Evolutionary conservation across 2,888 invertebrate species (phyloP).

Genomic region (Drosophila seclusa): DNA sequence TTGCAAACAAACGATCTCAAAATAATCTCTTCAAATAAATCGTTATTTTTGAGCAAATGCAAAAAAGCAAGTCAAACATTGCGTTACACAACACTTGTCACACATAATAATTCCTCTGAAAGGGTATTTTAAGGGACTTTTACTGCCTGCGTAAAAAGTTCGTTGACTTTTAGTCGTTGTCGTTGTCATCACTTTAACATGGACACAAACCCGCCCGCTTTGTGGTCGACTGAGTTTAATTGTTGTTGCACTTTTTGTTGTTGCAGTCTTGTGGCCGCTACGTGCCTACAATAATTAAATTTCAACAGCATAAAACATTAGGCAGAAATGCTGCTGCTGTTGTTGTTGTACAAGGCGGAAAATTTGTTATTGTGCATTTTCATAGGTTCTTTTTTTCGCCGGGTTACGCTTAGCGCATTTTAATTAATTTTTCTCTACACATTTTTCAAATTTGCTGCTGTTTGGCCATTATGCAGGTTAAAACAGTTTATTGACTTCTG

Average conservation of each 20-base stretch:
- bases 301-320: constrained; percentile 44
- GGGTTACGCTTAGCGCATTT: constrained; percentile 62
- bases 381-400: constrained; percentile 25
- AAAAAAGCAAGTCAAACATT: not conserved
- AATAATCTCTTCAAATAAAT: not conserved
- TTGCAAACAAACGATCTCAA: not conserved
- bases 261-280: constrained; percentile 55
- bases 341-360: constrained; percentile 55
- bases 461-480: constrained; percentile 69
- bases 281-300: constrained; percentile 72
- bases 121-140: constrained; percentile 59
- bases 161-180: constrained; percentile 56
- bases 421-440: constrained; percentile 60
- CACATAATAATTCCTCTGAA: not conserved
- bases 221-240: constrained; percentile 53
- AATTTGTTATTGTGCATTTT: constrained; percentile 64
- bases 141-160: constrained; percentile 47
- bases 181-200: constrained; percentile 39
- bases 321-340: constrained; percentile 39
- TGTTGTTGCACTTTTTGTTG: constrained; percentile 36
- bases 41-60: not conserved
- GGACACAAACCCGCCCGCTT: constrained; percentile 47
- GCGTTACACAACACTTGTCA: constrained; percentile 3
- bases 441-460: constrained; percentile 56
- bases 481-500: constrained; percentile 77